Conservation (phyloP, 30 jellyfish, hydroid and myxozoan genomes). For the Phacellophora camtschatica region DNA sequence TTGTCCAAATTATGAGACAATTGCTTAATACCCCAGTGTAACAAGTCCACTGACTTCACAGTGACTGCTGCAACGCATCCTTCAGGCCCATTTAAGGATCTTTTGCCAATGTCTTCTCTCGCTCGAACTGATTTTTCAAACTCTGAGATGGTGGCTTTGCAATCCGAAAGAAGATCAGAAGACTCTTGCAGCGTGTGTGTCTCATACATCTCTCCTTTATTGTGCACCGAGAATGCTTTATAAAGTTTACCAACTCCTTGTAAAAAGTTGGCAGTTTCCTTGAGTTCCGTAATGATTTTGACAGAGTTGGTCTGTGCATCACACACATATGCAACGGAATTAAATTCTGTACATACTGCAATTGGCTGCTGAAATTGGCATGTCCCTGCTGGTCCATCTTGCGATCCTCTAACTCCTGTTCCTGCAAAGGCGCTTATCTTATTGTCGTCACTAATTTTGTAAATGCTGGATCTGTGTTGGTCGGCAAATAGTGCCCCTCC, state of each 20-base stretch:
- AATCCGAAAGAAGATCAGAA: background rate
- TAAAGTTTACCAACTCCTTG: conserved; percentile 4
- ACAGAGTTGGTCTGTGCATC: background rate
- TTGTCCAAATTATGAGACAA: conserved; percentile 8
- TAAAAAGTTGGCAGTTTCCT: conserved; percentile 3
- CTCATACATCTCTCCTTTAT: background rate
- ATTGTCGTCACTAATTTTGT: background rate
- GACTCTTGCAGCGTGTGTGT: conserved; percentile 7
- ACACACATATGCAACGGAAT: conserved; percentile 8
- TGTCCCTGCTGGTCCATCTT: conserved; percentile 18
- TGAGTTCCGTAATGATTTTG: conserved; percentile 4
- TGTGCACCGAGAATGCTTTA: conserved; percentile 8
- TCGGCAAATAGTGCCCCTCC: conserved; percentile 18
- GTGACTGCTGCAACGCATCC: conserved; percentile 32
- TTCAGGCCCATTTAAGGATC: conserved; percentile 20
- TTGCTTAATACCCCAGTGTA: conserved; percentile 27
- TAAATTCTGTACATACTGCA: conserved; percentile 1
- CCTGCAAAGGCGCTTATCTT: conserved; percentile 1
- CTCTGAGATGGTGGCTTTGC: background rate
- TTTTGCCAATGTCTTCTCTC: conserved; percentile 10
- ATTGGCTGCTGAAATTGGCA: conserved; percentile 13
- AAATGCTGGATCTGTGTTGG: conserved; percentile 12
- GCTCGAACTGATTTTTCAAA: background rate
- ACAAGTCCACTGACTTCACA: conserved; percentile 24
- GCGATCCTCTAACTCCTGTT: conserved; percentile 7